Base-by-base conservation (phyloP, 2,113 vertebrate species). In the Coryphaenoides rupestris region DNA sequence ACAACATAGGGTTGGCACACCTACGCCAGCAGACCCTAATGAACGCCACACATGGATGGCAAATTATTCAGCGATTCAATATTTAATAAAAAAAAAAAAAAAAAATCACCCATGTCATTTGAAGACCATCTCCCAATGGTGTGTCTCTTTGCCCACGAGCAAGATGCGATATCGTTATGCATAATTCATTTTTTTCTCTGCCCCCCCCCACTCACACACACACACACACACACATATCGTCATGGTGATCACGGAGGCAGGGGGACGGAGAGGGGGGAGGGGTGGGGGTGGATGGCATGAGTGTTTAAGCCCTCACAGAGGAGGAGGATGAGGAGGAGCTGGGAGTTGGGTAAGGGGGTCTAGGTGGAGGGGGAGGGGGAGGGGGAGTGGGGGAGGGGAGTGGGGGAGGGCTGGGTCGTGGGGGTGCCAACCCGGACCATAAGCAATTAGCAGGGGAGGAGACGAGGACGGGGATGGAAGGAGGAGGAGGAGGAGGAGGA, bases 171-270 rank as follows among this genome's bases (percentile, higher is more conserved):
- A 74, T 58, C 69, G 78, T 68, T 60, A 87, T 88, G 85, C 82
- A 88, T 88, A 83, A 88, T 88, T 86, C 86, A 88, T 87, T 82
- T 81, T 86, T 87, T 82, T 79, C 84, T 83, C 78, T n/a, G n/a
- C n/a, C n/a, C n/a, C n/a, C n/a, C n/a, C n/a, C n/a, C n/a, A n/a
- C n/a, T n/a, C n/a, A n/a, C n/a, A n/a, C n/a, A n/a, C n/a, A n/a
- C n/a, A n/a, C n/a, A n/a, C n/a, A n/a, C n/a, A n/a, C n/a, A n/a
- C n/a, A n/a, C 76, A 82, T 86, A 87, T 88, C 83, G 75, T 87
- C 83, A 86, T 84, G 85, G 82, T 84, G 83, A 88, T 88, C 80
- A 82, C 82, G 86, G 54, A 21, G 54, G 21, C 19, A 21, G 19
- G 21, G 52, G 19, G 21, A 3, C 21, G 13, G 55, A 5, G 54